Evolutionary conservation across 2,797 vertebrate species (phyloP), one percentile per base, ranked within the genome.

Genomic region (Delichon dasypus): DNA sequence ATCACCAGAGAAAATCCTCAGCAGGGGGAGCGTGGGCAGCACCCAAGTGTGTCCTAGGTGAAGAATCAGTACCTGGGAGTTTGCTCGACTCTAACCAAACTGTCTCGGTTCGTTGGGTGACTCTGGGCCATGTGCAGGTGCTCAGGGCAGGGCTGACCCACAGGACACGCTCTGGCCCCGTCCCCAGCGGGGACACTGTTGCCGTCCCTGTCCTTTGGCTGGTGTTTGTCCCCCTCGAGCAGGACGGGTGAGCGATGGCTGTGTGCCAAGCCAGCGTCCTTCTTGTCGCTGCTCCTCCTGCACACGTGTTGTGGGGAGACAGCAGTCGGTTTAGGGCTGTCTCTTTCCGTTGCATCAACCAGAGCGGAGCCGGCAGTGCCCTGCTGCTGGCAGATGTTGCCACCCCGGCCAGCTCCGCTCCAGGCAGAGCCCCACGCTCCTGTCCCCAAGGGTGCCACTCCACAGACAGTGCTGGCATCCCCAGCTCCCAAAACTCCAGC

Each of bases 151-250:
- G 65, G 42, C 55, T 70, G 83, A 48, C 65, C 83, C 79, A 12
- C n/a, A 17, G 13, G 38, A 0, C 32, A 11, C 0, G 0, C 16
- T 5, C 10, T 2, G 3, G 16, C 60, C 70, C n/a, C 0, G 0
- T 38, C 55, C 57, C 57, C 77, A 13, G 8, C 1, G 0, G 51
- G 60, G 64, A 44, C 13, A 1, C 15, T 4, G 17, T 25, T 13
- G 0, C 23, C 2, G 0, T 50, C 65, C 55, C 65, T 0, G 0
- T 62, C 51, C 40, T 34, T 27, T 3, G 29, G 45, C 40, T n/a
- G 42, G n/a, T 1, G 0, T 54, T 26, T 40, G 13, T 53, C 22
- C 22, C 42, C 60, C 40, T 58, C 1, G 0, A 68, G 88, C 75
- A 74, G 62, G 85, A 54, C 0, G 23, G 77, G 40, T 22, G 61